Evolutionary conservation across 2,797 vertebrate genomes (phyloP).

Genomic region (Tamandua tetradactyla): DNA sequence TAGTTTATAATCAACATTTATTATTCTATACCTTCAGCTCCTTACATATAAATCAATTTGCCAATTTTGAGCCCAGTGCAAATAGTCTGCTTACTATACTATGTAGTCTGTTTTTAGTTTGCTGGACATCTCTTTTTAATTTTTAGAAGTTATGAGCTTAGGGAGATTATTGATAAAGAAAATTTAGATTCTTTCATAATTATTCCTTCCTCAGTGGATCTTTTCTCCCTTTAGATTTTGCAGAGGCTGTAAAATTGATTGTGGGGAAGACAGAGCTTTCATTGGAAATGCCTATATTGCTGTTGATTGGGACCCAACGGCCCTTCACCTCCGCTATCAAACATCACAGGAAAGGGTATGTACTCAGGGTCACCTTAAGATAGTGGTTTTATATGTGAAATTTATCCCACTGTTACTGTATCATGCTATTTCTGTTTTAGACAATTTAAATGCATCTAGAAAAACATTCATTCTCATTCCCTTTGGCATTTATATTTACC

Average conservation of each 20-base stretch:
- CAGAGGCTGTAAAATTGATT: slow-evolving; percentile 95
- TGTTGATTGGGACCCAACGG: slow-evolving; percentile 99
- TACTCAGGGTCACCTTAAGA: neutral
- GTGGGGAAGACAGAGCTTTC: slow-evolving; percentile 92
- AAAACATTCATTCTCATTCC: neutral
- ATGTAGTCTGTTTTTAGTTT: slow-evolving; percentile 7
- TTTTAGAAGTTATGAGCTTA: neutral
- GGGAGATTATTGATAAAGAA: slow-evolving; percentile 13
- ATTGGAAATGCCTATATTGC: slow-evolving; percentile 97
- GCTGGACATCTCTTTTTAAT: neutral
- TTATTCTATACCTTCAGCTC: neutral
- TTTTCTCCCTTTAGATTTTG: slow-evolving; percentile 90
- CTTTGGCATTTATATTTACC: neutral
- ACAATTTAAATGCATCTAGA: neutral
- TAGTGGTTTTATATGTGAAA: slow-evolving; percentile 38
- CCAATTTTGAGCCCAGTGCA: slow-evolving; percentile 25
- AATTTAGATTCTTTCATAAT: neutral
- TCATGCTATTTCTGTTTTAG: slow-evolving; percentile 7
- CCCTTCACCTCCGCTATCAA: slow-evolving; percentile 98
- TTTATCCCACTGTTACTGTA: neutral
- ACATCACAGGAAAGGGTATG: slow-evolving; percentile 98
- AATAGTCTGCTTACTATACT: neutral
- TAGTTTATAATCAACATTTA: slow-evolving; percentile 41
- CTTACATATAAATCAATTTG: slow-evolving; percentile 44
- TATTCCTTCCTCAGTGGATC: neutral